A percentile compares a stretch with the other conserved stretches of the same genome.
These are phyloP conservation scores for Mesoclemmys tuberculata DNA, from an alignment of 2,113 vertebrate species.

Conservation along the genomic window DNA sequence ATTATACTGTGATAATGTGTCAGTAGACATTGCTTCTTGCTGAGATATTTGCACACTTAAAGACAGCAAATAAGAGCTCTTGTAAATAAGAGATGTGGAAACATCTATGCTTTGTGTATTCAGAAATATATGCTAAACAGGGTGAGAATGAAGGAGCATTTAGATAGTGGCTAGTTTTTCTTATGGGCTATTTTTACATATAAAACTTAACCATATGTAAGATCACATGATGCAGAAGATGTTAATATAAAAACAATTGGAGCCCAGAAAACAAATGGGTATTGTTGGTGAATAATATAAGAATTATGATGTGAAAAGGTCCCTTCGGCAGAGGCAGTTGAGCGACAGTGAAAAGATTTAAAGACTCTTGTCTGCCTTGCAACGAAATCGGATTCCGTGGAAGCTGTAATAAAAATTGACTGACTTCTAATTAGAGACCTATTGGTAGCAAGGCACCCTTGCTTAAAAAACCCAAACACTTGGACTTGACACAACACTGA, in stretches of 20 bases:
- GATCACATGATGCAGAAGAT: constrained; percentile 65
- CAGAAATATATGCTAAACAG: constrained; percentile 35
- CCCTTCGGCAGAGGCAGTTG: constrained; percentile 33
- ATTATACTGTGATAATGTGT: constrained; percentile 51
- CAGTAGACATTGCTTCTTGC: constrained; percentile 16
- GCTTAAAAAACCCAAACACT: background rate
- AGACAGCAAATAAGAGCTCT: constrained; percentile 27
- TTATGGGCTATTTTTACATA: constrained; percentile 68
- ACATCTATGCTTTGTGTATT: constrained; percentile 12
- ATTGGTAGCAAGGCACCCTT: background rate
- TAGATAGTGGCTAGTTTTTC: constrained; percentile 61
- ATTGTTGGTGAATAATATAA: constrained; percentile 53
- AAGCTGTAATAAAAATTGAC: constrained; percentile 52
- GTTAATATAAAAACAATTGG: constrained; percentile 65
- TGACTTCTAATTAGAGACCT: constrained; percentile 4
- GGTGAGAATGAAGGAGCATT: background rate
- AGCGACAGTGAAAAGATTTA: constrained; percentile 42
- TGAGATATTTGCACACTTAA: constrained; percentile 36
- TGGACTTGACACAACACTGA: background rate
- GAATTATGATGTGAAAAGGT: constrained; percentile 52
- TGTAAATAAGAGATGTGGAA: constrained; percentile 34
- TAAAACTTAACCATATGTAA: constrained; percentile 29
- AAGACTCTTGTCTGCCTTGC: constrained; percentile 25
- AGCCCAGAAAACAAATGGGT: constrained; percentile 62
- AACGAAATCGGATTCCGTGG: constrained; percentile 37